Percentiles rank a stretch among this genome's conserved stretches.
These are phyloP conservation scores for Tortricodes alternella DNA, from an alignment of 2,888 invertebrate species.

Conservation along the genomic window DNA sequence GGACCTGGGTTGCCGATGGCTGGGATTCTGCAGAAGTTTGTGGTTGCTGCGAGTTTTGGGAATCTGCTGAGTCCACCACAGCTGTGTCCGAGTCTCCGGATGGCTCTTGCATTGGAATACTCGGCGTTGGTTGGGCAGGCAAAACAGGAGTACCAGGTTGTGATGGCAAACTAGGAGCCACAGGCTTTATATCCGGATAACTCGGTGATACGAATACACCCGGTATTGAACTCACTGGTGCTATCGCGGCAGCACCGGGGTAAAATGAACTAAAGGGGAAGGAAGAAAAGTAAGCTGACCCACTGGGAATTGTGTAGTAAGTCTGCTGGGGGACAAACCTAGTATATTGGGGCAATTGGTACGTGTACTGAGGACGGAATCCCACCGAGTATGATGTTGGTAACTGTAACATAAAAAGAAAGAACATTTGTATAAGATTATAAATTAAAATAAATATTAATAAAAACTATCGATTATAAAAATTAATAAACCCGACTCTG, in stretches of 20 bases:
- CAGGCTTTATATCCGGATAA: slow-evolving; percentile 31
- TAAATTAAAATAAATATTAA: too few relatives aligned
- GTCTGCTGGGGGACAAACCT: slow-evolving; percentile 51
- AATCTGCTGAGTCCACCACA: slow-evolving; percentile 70
- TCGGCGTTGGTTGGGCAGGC: slow-evolving; percentile 42
- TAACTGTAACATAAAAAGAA: slow-evolving; percentile 51
- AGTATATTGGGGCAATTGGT: slow-evolving; percentile 53
- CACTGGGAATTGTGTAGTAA: slow-evolving; percentile 29
- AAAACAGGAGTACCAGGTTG: slow-evolving; percentile 14
- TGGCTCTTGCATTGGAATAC: slow-evolving; percentile 43
- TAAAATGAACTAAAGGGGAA: slow-evolving; percentile 19
- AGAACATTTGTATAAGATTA: too few relatives aligned
- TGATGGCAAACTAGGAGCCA: slow-evolving; percentile 8
- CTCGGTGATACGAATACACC: slow-evolving; percentile 33
- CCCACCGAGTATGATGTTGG: slow-evolving; percentile 54
- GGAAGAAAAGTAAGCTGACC: slow-evolving; percentile 28
- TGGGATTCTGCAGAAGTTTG: slow-evolving; percentile 37
- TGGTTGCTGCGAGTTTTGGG: slow-evolving; percentile 43
- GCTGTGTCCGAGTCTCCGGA: slow-evolving; percentile 63
- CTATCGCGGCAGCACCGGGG: slow-evolving; percentile 36
- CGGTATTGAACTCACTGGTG: slow-evolving; percentile 38
- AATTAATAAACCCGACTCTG: too few relatives aligned
- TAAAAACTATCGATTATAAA: too few relatives aligned
- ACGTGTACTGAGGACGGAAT: slow-evolving; percentile 56
- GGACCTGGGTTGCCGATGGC: slow-evolving; percentile 39